Conservation (phyloP, 2,113 vertebrate species). For the Otus sunia region DNA sequence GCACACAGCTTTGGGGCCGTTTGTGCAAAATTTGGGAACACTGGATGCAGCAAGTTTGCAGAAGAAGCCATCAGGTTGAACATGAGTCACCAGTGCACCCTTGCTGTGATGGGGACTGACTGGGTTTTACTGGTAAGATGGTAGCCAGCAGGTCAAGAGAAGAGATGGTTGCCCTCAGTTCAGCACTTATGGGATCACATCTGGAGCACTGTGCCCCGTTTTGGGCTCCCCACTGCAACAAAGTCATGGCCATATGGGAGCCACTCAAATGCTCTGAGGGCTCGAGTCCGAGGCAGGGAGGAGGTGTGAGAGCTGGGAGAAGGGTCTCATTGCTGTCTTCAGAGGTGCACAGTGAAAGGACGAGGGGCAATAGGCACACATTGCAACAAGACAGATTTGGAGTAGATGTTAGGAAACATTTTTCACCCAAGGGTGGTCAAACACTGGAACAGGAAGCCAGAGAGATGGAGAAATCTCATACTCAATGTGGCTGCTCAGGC, state of each 20-base stretch:
- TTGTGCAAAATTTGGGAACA: neutral
- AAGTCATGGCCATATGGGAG: neutral
- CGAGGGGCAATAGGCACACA: fast-evolving
- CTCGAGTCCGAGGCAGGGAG: neutral
- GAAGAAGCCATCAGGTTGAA: neutral
- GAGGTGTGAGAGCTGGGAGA: neutral
- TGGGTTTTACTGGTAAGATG: neutral
- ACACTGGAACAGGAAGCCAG: neutral
- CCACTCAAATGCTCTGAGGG: neutral
- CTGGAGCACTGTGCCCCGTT: fast-evolving
- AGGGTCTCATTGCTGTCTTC: neutral
- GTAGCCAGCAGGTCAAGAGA: neutral
- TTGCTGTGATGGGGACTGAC: neutral
- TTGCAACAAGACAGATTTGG: neutral
- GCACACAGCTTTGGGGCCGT: neutral
- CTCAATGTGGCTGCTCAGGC: neutral
- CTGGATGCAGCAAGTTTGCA: neutral
- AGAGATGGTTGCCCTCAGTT: neutral
- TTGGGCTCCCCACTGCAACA: neutral
- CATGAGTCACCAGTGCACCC: neutral
- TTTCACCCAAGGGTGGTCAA: neutral
- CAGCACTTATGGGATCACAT: no score
- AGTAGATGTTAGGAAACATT: neutral
- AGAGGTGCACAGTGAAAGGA: neutral
- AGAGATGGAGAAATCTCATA: neutral